Evolutionary conservation across 2,888 invertebrate species (phyloP).

Genomic region (Metellina segmentata): DNA sequence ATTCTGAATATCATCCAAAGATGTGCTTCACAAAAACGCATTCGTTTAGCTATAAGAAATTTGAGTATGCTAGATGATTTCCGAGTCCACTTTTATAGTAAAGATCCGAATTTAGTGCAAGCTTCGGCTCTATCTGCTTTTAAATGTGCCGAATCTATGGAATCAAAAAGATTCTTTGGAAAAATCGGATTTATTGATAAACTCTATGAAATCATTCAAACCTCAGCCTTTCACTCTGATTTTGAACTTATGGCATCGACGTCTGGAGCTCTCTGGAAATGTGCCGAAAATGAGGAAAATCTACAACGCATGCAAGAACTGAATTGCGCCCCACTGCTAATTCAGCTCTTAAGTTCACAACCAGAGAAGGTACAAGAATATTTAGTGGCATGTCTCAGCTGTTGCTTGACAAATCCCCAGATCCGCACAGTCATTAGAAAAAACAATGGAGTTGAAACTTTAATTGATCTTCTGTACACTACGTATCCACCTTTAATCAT

Average conservation of each 20-base stretch:
- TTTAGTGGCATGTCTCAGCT: conserved; percentile 55
- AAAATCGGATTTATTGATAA: conserved; percentile 56
- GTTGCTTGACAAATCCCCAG: conserved; percentile 53
- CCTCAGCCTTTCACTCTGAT: conserved; percentile 57
- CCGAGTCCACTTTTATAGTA: conserved; percentile 52
- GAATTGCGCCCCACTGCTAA: conserved; percentile 53
- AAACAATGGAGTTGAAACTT: conserved; percentile 64
- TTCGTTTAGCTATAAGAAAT: conserved; percentile 43
- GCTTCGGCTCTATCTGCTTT: conserved; percentile 61
- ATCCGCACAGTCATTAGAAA: conserved; percentile 53
- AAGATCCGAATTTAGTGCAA: conserved; percentile 55
- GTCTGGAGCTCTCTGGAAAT: conserved; percentile 64
- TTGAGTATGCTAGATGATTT: conserved; percentile 57
- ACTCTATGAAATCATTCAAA: conserved; percentile 62
- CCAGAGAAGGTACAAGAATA: conserved; percentile 61
- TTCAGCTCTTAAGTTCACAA: conserved; percentile 54
- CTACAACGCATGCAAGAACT: conserved; percentile 41
- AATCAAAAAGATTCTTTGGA: conserved; percentile 49
- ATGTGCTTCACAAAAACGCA: conserved; percentile 27
- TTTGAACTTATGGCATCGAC: conserved; percentile 50
- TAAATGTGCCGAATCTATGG: conserved; percentile 35
- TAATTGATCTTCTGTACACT: conserved; percentile 53
- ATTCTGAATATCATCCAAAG: conserved; percentile 42
- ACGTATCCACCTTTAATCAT: conserved; percentile 56
- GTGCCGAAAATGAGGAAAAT: conserved; percentile 56